These are phyloP conservation scores for Drosophila tristis DNA, from an alignment of 1,140 invertebrate species.

Conservation along the genomic window DNA sequence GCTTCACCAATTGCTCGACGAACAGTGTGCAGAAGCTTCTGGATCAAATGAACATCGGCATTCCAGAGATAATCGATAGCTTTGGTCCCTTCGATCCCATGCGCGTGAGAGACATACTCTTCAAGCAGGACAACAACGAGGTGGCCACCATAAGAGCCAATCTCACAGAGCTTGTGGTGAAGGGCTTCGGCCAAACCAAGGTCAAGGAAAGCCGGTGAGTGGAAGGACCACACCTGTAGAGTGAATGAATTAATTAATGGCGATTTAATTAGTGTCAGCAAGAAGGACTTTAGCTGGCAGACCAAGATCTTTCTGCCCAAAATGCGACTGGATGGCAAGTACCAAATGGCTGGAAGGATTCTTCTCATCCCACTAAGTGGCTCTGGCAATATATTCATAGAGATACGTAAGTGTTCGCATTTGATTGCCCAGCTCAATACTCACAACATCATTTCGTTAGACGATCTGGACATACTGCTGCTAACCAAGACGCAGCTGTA, in stretches of 20 bases:
- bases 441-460: slow-evolving; percentile 68
- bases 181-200: slow-evolving; percentile 86
- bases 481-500: slow-evolving; percentile 87
- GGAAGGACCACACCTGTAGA: too few species aligned
- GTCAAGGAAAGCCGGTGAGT: slow-evolving; percentile 86
- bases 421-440: neutral
- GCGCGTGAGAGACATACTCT: slow-evolving; percentile 58
- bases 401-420: slow-evolving; percentile 85
- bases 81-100: slow-evolving; percentile 74
- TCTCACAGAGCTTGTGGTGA: slow-evolving; percentile 86
- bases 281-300: slow-evolving; percentile 87
- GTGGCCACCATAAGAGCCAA: slow-evolving; percentile 88
- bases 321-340: slow-evolving; percentile 88
- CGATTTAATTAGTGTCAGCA: slow-evolving; percentile 85
- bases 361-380: slow-evolving; percentile 89
- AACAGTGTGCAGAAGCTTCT: slow-evolving; percentile 87
- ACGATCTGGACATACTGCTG: slow-evolving; percentile 87
- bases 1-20: slow-evolving; percentile 88
- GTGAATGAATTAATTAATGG: neutral
- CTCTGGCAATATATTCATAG: slow-evolving; percentile 88
- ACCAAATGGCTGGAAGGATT: slow-evolving; percentile 88
- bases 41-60: slow-evolving; percentile 85
- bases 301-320: slow-evolving; percentile 87
- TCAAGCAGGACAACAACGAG: slow-evolving; percentile 85
- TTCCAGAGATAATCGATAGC: slow-evolving; percentile 62